Base-by-base conservation (phyloP, 2,888 invertebrate species). In the Dryomyza anilis region DNA sequence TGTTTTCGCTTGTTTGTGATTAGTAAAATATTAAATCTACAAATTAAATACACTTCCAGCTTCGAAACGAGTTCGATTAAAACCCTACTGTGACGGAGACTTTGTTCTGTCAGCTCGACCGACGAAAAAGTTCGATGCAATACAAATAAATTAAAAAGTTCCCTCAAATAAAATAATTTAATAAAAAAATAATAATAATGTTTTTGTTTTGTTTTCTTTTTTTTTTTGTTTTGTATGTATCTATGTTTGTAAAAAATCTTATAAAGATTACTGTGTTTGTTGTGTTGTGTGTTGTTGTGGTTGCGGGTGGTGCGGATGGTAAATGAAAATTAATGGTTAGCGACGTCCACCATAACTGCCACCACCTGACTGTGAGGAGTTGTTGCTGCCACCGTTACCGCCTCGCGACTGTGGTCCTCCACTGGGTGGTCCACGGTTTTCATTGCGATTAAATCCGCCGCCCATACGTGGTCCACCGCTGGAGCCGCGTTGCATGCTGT, bases 321-420 rank as follows among this genome's bases (percentile, higher is more conserved):
- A 74, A 65, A 74, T 72, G 63, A 73, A 74, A 63, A 73, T 72
- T 71, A 72, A 70, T 74, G 75, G 76, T 81, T 82, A 83, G 76
- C 82, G 83, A 70, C 83, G 81, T 66, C 72, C 74, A 66, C 78
- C 78, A 69, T 81, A 82, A 61, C 74, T 80, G 68, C 76, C 76
- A 45, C 75, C 74, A 33, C 72, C 74, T 30, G 70, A 69, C 45
- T 75, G 70, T 46, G 75, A 73, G 64, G 74, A 73, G 63, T 79
- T 81, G 67, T 77, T 77, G 64, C 78, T 78, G 61, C 79, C 77
- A 66, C 79, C 53, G 27, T 43, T 53, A 29, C 77, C 75, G 63
- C 76, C 75, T 63, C 80, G 80, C 67, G 81, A 71, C 58, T 75
- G 77, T 60, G 81, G 80, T 67, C 82, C 82, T 59, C 74, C 75